Evolutionary conservation across 2,888 invertebrate genomes (phyloP).

Genomic region (Troides aeacus): DNA sequence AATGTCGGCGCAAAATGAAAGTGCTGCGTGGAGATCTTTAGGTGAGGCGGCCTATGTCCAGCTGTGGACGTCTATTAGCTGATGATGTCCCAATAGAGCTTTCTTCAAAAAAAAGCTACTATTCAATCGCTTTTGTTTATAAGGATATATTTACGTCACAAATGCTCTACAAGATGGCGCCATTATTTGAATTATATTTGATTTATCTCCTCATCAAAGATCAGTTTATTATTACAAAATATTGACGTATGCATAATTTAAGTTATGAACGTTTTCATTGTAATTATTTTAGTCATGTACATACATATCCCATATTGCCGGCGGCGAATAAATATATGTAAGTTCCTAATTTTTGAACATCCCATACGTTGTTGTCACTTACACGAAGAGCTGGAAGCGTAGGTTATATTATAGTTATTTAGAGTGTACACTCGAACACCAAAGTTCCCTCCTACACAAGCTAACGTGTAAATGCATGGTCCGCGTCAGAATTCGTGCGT

Average conservation of each 20-base stretch:
- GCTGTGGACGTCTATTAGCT: too few species aligned
- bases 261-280: background rate
- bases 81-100: too few species aligned
- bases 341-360: constrained; percentile 19
- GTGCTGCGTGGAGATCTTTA: too few species aligned
- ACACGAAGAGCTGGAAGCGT: background rate
- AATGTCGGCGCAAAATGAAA: too few species aligned
- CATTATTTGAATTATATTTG: too few species aligned
- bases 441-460: background rate
- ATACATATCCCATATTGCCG: background rate
- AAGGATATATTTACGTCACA: background rate
- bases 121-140: too few species aligned
- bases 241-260: background rate
- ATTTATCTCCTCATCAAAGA: background rate
- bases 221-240: background rate
- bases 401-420: constrained; percentile 16
- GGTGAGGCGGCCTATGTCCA: too few species aligned
- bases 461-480: background rate
- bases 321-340: constrained; percentile 3
- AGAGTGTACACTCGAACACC: background rate
- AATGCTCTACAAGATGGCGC: too few species aligned
- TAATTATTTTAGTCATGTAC: background rate
- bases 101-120: too few species aligned
- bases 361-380: background rate
- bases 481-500: constrained; percentile 44